Evolutionary conservation across 2,797 vertebrate species (phyloP), one percentile per base, ranked within the genome.

Genomic region (Gymnocypris eckloni): DNA sequence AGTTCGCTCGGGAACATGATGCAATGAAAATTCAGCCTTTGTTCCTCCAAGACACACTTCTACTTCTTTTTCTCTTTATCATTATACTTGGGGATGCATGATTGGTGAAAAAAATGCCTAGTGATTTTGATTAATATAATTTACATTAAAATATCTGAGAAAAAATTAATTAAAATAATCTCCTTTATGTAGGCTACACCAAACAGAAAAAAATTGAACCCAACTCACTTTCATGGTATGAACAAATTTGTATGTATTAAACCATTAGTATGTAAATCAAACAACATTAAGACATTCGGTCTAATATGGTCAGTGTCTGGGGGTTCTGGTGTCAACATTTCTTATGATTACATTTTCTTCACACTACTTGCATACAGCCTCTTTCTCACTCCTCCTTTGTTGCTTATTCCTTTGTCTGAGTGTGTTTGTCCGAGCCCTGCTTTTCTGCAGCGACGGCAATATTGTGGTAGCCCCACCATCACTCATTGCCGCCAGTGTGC

Each of bases 381-480:
- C 43, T 78, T 28, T 69, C 73, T 83, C 81, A 20, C 69, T 72
- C 25, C 59, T 67, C 70, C 50, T 59, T 76, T 64, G 76, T 73
- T 81, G 82, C 39, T n/a, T 71, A 73, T 77, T 83, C 78, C 86
- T 85, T 76, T 86, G 86, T 79, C 83, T 78, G 41, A 25, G 20
- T 82, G 48, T 67, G 85, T 88, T 81, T 75, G 76, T 90, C 59
- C 82, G 85, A 64, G 79, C 48, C 50, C 28, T 82, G 77, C 12
- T 77, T 84, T 85, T 88, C 81, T 82, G 86, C 83, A 81, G 83
- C 48, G 54, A 79, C 22, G 77, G 75, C 86, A 79, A 48, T 87
- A 86, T 72, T 59, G 70, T 87, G 28, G 45, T 76, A 79, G 11
- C 39, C 50, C 79, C 70, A 84, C 79, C 82, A 89, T 89, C 73